A percentile compares a stretch with the other conserved stretches of the same genome.
Conservation (phyloP, 2,888 invertebrate species). For the Spodoptera picta region DNA sequence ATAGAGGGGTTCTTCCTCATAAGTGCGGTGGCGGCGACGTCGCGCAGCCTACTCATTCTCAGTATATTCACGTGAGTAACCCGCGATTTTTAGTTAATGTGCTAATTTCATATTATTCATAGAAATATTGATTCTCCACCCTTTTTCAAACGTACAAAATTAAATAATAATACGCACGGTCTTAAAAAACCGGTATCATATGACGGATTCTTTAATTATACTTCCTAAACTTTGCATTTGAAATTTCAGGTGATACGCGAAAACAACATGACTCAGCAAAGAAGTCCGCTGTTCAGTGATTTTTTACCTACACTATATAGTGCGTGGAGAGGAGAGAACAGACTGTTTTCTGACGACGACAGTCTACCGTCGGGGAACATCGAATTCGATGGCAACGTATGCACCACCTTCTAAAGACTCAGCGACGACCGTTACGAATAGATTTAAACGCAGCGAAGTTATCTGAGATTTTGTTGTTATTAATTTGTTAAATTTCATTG, state of each 20-base stretch:
- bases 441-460: constrained; percentile 28
- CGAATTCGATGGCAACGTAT: constrained; percentile 83
- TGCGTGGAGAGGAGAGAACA: constrained; percentile 75
- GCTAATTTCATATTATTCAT: too few relatives aligned
- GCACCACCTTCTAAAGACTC: constrained; percentile 76
- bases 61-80: too few relatives aligned
- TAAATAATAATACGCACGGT: too few relatives aligned
- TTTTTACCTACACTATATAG: constrained; percentile 83
- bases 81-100: too few relatives aligned
- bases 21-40: too few relatives aligned
- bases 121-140: too few relatives aligned
- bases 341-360: constrained; percentile 65
- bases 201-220: too few relatives aligned
- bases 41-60: too few relatives aligned
- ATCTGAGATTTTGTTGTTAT: constrained; percentile 28
- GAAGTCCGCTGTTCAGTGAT: constrained; percentile 82
- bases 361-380: constrained; percentile 65
- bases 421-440: constrained; percentile 17
- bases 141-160: too few relatives aligned
- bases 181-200: too few relatives aligned
- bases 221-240: too few relatives aligned
- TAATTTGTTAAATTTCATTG: constrained; percentile 44
- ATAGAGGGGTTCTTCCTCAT: too few relatives aligned
- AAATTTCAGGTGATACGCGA: constrained; percentile 77
- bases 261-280: constrained; percentile 68